Percentiles rank a stretch among this genome's conserved stretches.
phyloP scores from a whole-genome alignment of 2,888 invertebrate genomes.

The Sarcophaga rosellei region DNA sequence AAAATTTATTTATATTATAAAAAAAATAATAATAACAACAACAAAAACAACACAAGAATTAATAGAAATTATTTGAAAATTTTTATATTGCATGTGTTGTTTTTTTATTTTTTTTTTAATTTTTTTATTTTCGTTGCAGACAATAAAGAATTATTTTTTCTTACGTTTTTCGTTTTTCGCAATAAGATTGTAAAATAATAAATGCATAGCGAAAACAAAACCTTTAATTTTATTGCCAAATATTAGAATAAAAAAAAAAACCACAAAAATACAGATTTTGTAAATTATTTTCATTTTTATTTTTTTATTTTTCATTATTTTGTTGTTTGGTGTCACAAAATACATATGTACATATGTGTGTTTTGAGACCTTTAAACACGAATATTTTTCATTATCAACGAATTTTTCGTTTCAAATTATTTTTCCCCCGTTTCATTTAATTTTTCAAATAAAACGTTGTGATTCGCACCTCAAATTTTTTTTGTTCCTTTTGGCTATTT shows the following conservation, averaged over 20 bases:
- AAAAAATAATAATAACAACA: not conserved
- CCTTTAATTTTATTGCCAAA: not conserved
- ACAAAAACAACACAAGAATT: not conserved
- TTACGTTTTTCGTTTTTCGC: not conserved
- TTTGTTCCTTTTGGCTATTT: not conserved
- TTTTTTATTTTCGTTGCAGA: too few species aligned
- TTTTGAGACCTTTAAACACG: slow-evolving; percentile 50
- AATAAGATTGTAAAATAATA: not conserved
- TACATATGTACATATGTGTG: not conserved
- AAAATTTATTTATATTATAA: not conserved
- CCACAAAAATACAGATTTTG: too few species aligned
- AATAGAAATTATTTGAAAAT: not conserved
- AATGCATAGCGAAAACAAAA: not conserved
- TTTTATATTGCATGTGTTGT: not conserved
- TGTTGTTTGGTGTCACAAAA: not conserved
- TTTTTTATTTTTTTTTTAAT: not conserved
- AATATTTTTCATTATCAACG: slow-evolving; percentile 56
- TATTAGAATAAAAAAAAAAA: not conserved
- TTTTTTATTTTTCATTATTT: not conserved
- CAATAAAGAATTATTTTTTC: not conserved
- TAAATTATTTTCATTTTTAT: too few species aligned
- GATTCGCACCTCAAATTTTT: not conserved
- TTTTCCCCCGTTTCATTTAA: not conserved
- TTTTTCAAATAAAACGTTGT: not conserved
- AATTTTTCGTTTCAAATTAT: slow-evolving; percentile 5